Evolutionary conservation across 2,888 invertebrate genomes (phyloP).

Genomic region (Arrhopalites spinosus): DNA sequence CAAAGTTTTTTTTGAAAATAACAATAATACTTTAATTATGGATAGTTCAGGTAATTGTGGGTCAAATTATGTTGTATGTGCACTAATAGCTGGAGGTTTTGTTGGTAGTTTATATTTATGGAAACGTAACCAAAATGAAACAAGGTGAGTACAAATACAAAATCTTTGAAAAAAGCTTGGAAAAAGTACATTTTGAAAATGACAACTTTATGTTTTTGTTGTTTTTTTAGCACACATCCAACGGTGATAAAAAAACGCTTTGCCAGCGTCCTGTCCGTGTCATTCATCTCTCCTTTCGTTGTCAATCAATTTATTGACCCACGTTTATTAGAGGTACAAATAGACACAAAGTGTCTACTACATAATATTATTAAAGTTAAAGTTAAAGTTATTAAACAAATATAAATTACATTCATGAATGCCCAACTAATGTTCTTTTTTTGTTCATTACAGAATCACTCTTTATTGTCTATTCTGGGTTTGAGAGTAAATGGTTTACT

Average conservation of each 20-base stretch:
- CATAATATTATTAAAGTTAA: neutral
- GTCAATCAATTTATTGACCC: constrained; percentile 74
- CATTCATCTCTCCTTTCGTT: constrained; percentile 77
- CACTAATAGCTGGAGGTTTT: constrained; percentile 76
- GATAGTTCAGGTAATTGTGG: constrained; percentile 1
- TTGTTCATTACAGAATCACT: constrained; percentile 30
- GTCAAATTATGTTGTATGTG: constrained; percentile 69
- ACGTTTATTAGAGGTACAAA: constrained; percentile 65
- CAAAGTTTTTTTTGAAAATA: too few species aligned
- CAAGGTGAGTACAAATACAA: constrained; percentile 6
- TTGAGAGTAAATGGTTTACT: constrained; percentile 74
- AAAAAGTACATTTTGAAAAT: neutral
- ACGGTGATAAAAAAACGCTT: constrained; percentile 85
- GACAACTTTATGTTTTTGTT: constrained; percentile 35
- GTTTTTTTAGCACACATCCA: constrained; percentile 78
- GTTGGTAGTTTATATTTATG: constrained; percentile 88
- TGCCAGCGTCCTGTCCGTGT: constrained; percentile 80
- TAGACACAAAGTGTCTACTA: neutral
- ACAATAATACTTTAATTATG: neutral
- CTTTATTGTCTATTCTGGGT: constrained; percentile 75
- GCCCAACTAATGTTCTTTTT: neutral
- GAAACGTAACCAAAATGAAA: constrained; percentile 61
- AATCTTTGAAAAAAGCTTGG: neutral
- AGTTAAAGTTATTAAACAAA: neutral
- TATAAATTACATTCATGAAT: neutral